Evolutionary conservation across 2,888 invertebrate genomes (phyloP).

Genomic region (Chrysolina haemoptera): DNA sequence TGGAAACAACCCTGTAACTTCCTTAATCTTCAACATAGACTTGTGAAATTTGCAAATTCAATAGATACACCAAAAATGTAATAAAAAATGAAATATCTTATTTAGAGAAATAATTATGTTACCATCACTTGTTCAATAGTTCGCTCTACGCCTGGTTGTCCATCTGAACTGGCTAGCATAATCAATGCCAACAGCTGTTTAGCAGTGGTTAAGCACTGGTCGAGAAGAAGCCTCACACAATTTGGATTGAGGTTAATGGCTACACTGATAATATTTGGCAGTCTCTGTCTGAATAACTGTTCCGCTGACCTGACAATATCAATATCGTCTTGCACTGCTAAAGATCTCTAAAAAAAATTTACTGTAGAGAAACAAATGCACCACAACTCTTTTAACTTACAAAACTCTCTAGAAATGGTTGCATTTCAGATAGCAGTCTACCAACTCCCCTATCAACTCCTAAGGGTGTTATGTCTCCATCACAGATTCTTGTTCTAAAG

Average conservation of each 20-base stretch:
- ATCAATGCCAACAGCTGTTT: slow-evolving; percentile 64
- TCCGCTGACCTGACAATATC: slow-evolving; percentile 65
- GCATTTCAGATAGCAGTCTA: slow-evolving; percentile 68
- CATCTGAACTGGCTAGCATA: slow-evolving; percentile 64
- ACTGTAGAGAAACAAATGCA: too few relatives aligned
- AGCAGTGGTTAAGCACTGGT: slow-evolving; percentile 58
- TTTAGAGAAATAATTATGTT: too few relatives aligned
- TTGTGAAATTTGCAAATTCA: too few relatives aligned
- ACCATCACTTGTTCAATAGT: slow-evolving; percentile 68
- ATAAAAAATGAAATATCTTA: too few relatives aligned
- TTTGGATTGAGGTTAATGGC: slow-evolving; percentile 56
- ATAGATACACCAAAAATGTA: too few relatives aligned
- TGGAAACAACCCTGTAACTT: too few relatives aligned
- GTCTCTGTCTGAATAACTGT: slow-evolving; percentile 61
- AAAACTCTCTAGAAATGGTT: slow-evolving; percentile 68
- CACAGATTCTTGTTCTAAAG: slow-evolving; percentile 68
- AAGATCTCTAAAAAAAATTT: slow-evolving; percentile 56
- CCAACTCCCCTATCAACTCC: slow-evolving; percentile 69
- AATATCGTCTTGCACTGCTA: slow-evolving; percentile 64
- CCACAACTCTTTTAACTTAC: slow-evolving; percentile 63
- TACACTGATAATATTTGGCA: slow-evolving; percentile 62
- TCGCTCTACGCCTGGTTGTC: slow-evolving; percentile 67
- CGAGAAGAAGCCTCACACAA: slow-evolving; percentile 58
- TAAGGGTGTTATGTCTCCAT: slow-evolving; percentile 66
- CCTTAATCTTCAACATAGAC: too few relatives aligned